Base-by-base conservation (phyloP, 2,888 invertebrate genomes). In the Sericinus montela region DNA sequence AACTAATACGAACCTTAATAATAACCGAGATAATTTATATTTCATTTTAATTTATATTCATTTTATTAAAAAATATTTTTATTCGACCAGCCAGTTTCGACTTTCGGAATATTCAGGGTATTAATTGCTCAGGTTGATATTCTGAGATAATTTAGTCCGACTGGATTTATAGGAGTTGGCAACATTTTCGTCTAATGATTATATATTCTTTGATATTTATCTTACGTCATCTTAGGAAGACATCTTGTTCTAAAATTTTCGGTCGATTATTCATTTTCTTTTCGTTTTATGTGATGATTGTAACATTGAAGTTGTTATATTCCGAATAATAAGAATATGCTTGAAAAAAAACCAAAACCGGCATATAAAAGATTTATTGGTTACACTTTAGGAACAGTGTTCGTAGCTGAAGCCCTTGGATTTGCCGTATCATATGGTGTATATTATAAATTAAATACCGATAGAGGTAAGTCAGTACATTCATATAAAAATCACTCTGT, bases 361-460 rank as follows among this genome's bases (percentile, higher is more conserved):
- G 72, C 72, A 41, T 78, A 82, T 63, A 89, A 86, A 78, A 87
- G 80, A 74, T 80, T 85, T 55, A 62, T 92, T 38, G 90, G 87
- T 66, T 75, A 75, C 58, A 84, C 91, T 59, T 87, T 91, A 25
- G 90, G 90, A 72, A 69, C 84, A 43, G 59, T 93, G 19, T 81
- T 94, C 63, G 70, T 91, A 39, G 66, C 86, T 7, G 95, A 95
- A 84, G 88, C 89, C 11, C 59, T 89, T 47, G 82, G 87, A 19
- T 90, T 94, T 68, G 85, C 90, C 37, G 91, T 78, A 40, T 89
- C 91, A 23, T 94, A 93, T 80, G 88, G 84, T 53, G 66, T 92
- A 60, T 95, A 93, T 91, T 83, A 89, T 70, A 91, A 90, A 79
- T 88, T 94, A 73, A 94, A 94, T 70, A 91, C 90, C 42, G 91